Evolutionary conservation across 2,888 invertebrate genomes (phyloP).

Genomic region (Idaea aversata): DNA sequence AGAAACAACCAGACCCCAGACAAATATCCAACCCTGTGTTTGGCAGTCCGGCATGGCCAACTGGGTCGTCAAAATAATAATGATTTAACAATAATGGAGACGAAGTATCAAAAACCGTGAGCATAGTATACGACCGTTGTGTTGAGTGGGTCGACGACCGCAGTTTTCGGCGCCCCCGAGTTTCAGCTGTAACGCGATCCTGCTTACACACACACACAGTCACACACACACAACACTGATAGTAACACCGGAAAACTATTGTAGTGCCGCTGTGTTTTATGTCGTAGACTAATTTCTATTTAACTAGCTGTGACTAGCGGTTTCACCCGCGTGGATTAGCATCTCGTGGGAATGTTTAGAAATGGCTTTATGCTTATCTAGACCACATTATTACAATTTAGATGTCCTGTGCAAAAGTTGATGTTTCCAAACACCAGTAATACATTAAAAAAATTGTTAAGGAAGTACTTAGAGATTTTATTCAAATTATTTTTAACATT

Average conservation of each 20-base stretch:
- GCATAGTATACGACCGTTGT: conserved; percentile 62
- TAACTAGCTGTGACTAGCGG: neutral
- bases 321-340: conserved; percentile 29
- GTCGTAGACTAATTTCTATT: conserved; percentile 4
- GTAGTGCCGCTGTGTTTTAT: conserved; percentile 8
- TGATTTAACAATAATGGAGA: conserved; percentile 32
- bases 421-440: too few relatives aligned
- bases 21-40: too few relatives aligned
- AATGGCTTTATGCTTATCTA: neutral
- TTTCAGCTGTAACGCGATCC: conserved; percentile 79
- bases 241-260: conserved; percentile 25
- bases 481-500: too few relatives aligned
- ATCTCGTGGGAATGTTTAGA: neutral
- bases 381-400: neutral
- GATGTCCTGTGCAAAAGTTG: too few relatives aligned
- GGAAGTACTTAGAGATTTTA: too few relatives aligned
- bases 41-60: too few relatives aligned
- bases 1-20: too few relatives aligned
- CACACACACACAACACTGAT: conserved; percentile 37
- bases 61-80: too few relatives aligned
- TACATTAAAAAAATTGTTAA: too few relatives aligned
- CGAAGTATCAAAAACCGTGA: conserved; percentile 44
- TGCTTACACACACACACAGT: conserved; percentile 53
- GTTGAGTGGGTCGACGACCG: conserved; percentile 74
- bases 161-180: conserved; percentile 76